Conservation (phyloP, 2,888 invertebrate species). For the Eudemis profundana region DNA sequence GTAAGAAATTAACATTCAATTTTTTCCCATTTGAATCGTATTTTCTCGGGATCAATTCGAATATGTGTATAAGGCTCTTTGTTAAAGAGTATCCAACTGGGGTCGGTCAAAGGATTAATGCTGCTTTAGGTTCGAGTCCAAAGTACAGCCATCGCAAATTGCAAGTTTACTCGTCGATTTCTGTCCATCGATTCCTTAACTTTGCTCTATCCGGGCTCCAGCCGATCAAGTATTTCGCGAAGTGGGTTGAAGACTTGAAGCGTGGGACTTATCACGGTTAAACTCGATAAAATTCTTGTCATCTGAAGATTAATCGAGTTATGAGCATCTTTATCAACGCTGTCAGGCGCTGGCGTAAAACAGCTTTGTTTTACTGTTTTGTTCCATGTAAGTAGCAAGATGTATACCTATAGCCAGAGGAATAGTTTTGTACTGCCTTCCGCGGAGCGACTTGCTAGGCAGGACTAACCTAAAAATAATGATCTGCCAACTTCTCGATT, state of each 20-base stretch:
- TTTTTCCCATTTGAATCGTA: too few species aligned
- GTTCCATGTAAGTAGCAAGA: too few species aligned
- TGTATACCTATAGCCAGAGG: too few species aligned
- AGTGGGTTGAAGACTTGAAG: background rate
- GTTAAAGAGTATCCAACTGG: conserved; percentile 18
- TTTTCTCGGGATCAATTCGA: too few species aligned
- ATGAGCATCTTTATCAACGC: background rate
- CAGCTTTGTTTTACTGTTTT: background rate
- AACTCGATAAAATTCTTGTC: conserved; percentile 20
- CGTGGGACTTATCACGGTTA: background rate
- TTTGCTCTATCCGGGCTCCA: background rate
- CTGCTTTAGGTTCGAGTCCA: conserved; percentile 9
- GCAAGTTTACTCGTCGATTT: conserved; percentile 20
- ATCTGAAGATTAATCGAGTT: background rate
- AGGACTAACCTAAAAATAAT: background rate
- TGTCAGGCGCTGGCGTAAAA: background rate
- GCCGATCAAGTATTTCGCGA: background rate
- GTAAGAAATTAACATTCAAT: too few species aligned
- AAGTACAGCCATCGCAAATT: conserved; percentile 19
- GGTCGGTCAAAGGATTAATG: conserved; percentile 1
- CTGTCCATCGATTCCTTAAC: conserved; percentile 27
- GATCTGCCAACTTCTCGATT: background rate
- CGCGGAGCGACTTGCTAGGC: too few species aligned
- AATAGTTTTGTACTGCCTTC: too few species aligned
- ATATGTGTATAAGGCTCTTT: too few species aligned